Evolutionary conservation across 2,113 vertebrate genomes (phyloP).

Genomic region (Tetrax tetrax): DNA sequence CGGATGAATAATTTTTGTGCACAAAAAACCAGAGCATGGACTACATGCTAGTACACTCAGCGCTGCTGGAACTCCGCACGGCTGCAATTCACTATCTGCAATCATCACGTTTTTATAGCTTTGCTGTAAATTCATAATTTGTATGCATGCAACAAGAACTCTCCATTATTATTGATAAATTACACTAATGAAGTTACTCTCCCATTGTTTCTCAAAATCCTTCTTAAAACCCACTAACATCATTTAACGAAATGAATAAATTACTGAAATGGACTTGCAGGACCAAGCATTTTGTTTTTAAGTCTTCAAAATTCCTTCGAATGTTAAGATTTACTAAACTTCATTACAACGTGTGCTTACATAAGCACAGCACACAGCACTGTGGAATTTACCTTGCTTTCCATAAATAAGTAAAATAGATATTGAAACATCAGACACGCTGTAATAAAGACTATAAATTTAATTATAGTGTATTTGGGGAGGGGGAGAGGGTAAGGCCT

Average conservation of each 20-base stretch:
- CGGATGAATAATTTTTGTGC: background rate
- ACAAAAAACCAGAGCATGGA: background rate
- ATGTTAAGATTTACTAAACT: background rate
- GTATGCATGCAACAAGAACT: background rate
- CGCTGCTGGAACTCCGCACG: background rate
- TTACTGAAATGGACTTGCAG: background rate
- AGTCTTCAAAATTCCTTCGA: background rate
- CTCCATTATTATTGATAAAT: background rate
- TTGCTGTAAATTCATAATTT: background rate
- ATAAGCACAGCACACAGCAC: background rate
- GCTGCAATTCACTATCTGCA: background rate
- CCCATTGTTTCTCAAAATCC: background rate
- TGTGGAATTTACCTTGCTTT: background rate
- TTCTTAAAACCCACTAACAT: background rate
- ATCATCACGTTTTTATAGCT: background rate
- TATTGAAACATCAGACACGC: background rate
- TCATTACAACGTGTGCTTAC: background rate
- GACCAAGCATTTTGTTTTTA: background rate
- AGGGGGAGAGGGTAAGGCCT: background rate
- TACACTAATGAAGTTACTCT: background rate
- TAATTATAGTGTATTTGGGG: background rate
- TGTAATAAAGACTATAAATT: background rate
- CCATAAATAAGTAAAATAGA: background rate
- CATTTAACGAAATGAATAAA: background rate
- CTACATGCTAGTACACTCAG: too few relatives aligned